A percentile compares a stretch with the other conserved stretches of the same genome.
Conservation (phyloP, 2,113 vertebrate genomes). For the Spilogale gracilis region DNA sequence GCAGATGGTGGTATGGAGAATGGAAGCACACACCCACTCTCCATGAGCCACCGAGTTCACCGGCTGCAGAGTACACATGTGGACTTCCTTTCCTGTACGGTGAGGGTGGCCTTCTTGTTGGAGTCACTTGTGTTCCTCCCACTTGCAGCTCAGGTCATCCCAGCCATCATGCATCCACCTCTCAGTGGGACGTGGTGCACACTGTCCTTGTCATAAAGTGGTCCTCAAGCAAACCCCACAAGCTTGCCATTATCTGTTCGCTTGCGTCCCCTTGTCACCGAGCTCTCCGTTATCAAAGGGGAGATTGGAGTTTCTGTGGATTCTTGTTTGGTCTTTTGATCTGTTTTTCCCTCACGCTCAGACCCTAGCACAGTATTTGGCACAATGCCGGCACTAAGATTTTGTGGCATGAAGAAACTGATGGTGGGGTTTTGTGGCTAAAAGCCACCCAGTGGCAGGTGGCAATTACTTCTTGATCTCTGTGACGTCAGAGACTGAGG, state of each 20-base stretch:
- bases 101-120: neutral
- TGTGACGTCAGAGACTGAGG: neutral
- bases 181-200: neutral
- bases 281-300: neutral
- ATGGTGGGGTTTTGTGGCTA: neutral
- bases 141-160: neutral
- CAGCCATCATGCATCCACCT: neutral
- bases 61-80: neutral
- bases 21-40: neutral
- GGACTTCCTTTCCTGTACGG: neutral
- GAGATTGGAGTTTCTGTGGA: neutral
- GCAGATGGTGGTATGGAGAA: neutral
- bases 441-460: neutral
- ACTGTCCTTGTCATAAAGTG: neutral
- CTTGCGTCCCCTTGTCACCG: neutral
- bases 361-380: neutral
- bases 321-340: neutral
- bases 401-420: neutral
- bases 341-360: neutral
- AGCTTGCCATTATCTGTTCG: neutral
- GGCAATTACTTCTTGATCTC: neutral
- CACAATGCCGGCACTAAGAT: too few species aligned
- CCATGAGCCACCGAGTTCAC: neutral
- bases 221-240: neutral
- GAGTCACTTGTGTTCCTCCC: neutral